Evolutionary conservation across 2,888 invertebrate genomes (phyloP).

Genomic region (Folsomia manolachei): DNA sequence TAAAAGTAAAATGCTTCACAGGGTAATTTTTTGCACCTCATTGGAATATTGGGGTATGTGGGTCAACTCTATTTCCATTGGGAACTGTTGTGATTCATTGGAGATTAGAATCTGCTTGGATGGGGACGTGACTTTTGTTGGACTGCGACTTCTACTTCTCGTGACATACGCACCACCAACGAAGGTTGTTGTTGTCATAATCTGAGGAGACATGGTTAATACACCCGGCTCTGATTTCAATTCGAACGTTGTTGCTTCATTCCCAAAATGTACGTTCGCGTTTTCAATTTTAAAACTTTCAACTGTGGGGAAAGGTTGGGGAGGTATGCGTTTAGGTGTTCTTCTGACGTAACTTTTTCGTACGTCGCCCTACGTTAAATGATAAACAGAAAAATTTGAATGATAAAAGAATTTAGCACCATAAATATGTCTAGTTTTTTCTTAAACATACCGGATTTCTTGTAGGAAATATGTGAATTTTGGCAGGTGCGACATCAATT

Average conservation of each 20-base stretch:
- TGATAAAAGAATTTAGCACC: neutral
- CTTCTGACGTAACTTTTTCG: neutral
- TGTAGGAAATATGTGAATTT: neutral
- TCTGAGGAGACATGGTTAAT: neutral
- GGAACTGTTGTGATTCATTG: neutral
- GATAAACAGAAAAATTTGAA: neutral
- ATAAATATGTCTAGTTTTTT: neutral
- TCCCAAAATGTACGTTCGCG: neutral
- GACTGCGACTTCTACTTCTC: neutral
- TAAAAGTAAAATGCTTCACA: too few species aligned
- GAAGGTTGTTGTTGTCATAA: too few species aligned
- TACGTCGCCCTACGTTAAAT: neutral
- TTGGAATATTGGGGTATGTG: slow-evolving; percentile 2
- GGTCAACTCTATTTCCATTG: neutral
- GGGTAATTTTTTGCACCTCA: neutral
- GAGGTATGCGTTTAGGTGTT: neutral
- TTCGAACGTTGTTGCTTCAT: neutral
- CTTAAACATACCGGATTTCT: neutral
- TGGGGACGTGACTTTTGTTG: neutral
- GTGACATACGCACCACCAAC: too few species aligned
- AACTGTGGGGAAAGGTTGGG: neutral
- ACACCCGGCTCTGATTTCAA: neutral
- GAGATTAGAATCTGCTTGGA: neutral
- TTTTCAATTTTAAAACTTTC: neutral
- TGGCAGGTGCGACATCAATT: neutral